A percentile compares a stretch with the other conserved stretches of the same genome.
phyloP scores from a whole-genome alignment of 2,888 invertebrate species.

The Acronicta aceris region DNA sequence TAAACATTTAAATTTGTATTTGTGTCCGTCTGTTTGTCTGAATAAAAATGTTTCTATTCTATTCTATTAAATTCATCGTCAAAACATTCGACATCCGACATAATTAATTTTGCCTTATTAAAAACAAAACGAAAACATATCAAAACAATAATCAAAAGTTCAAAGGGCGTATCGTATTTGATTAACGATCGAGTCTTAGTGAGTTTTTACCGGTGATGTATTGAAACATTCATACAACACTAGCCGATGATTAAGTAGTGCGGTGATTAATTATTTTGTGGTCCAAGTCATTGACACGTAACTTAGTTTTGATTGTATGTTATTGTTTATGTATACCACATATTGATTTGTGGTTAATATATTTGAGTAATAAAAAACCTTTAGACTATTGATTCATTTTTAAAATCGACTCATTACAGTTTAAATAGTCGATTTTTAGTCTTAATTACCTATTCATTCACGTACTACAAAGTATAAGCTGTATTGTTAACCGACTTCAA shows the following conservation, averaged over 20 bases:
- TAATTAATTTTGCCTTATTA: slow-evolving; percentile 1
- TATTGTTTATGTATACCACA: slow-evolving; percentile 26
- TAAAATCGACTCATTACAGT: not conserved
- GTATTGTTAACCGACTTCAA: too few relatives aligned
- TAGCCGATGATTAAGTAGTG: slow-evolving; percentile 25
- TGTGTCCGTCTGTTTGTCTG: too few relatives aligned
- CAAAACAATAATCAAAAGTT: slow-evolving; percentile 18
- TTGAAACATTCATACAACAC: slow-evolving; percentile 38
- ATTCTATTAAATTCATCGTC: too few relatives aligned
- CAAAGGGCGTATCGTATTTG: slow-evolving; percentile 26
- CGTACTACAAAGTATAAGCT: too few relatives aligned
- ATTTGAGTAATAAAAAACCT: too few relatives aligned
- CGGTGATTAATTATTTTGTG: slow-evolving; percentile 37
- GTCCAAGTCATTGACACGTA: slow-evolving; percentile 36
- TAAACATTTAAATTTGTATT: too few relatives aligned
- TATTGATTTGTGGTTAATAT: slow-evolving; percentile 4
- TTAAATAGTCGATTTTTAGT: too few relatives aligned
- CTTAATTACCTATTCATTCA: too few relatives aligned
- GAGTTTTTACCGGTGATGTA: slow-evolving; percentile 45
- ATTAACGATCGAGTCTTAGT: slow-evolving; percentile 41
- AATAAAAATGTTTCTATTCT: too few relatives aligned
- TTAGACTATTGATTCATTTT: not conserved
- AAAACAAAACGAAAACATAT: slow-evolving; percentile 7
- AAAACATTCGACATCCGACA: not conserved
- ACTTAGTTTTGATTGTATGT: slow-evolving; percentile 18